Evolutionary conservation across 2,797 vertebrate species (phyloP), one percentile per base, ranked within the genome.

Genomic region (Helostoma temminkii): DNA sequence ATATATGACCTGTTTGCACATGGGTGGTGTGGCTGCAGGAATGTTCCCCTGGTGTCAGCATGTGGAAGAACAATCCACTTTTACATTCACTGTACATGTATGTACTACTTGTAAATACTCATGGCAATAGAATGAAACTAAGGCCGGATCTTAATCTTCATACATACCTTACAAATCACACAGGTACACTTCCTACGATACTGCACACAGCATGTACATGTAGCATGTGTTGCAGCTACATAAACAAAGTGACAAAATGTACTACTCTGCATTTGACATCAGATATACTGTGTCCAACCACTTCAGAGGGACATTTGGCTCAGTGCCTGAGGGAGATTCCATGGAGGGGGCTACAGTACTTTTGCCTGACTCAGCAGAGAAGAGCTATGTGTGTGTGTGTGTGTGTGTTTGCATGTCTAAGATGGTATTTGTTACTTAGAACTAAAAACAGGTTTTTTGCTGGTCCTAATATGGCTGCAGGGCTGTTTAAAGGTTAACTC

Each of bases 1-100:
- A 18, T 19, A 15, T 41, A 9, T 32, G 41, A 42, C 43, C 24
- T 60, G 46, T 71, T 46, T 53, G 30, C 58, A 69, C 53, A 71
- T 16, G 46, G 3, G 0, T 5, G 3, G 45, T 34, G 28, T 46
- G 60, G 48, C 80, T 67, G 66, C 78, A 63, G 43, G 71, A 88
- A 82, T 62, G 49, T 55, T 28, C 46, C 41, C 14, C 26, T 50
- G 41, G 45, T 50, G 36, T 46, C 30, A 57, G 37, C 53, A 63
- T 68, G 63, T 74, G 55, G 57, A 58, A 70, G 57, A 42, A 55
- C 59, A 81, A 39, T 52, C 10, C 39, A 53, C n/a, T n/a, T n/a
- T n/a, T n/a, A n/a, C n/a, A n/a, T n/a, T n/a, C n/a, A n/a, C n/a
- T n/a, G n/a, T n/a, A n/a, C n/a, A n/a, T n/a, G n/a, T n/a, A n/a